Evolutionary conservation across 1,140 invertebrate species (phyloP).

Genomic region (Thereuonema tuberculata): DNA sequence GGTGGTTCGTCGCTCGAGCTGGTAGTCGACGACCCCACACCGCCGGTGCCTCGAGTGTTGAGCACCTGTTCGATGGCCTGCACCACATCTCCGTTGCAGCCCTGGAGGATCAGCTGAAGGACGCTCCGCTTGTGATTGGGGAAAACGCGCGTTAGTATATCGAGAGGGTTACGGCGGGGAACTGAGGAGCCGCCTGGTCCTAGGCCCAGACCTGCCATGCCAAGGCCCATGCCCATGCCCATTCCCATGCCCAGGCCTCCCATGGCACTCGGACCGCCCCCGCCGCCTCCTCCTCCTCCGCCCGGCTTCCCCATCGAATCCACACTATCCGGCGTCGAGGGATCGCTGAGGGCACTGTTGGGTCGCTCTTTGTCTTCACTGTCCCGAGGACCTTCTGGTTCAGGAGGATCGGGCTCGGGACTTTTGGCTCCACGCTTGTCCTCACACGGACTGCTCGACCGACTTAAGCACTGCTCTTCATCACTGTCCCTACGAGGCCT

Average conservation of each 20-base stretch:
- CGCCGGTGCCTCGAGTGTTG: not conserved
- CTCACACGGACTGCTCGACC: not conserved
- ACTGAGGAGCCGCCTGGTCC: not conserved
- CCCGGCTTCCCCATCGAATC: not conserved
- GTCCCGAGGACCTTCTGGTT: not conserved
- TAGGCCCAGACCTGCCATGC: not conserved
- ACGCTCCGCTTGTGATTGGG: slow-evolving; percentile 69
- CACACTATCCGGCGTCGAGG: not conserved
- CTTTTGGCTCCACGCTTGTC: not conserved
- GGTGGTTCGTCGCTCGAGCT: not conserved
- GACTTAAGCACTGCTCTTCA: not conserved
- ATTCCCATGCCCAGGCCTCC: not conserved
- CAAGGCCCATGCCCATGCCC: not conserved
- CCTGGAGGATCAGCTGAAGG: slow-evolving; percentile 67
- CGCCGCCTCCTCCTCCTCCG: not conserved
- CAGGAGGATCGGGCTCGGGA: not conserved
- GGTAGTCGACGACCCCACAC: not conserved
- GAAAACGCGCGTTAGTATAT: slow-evolving; percentile 72
- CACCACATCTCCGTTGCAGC: slow-evolving; percentile 69
- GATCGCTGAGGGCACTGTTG: slow-evolving; percentile 1
- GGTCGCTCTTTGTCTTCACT: not conserved
- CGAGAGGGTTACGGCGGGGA: slow-evolving; percentile 38
- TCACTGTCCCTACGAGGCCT: not conserved
- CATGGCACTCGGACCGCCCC: not conserved
- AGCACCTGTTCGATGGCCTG: slow-evolving; percentile 51